Base-by-base conservation (phyloP, 2,888 invertebrate genomes). In the Cancer borealis region DNA sequence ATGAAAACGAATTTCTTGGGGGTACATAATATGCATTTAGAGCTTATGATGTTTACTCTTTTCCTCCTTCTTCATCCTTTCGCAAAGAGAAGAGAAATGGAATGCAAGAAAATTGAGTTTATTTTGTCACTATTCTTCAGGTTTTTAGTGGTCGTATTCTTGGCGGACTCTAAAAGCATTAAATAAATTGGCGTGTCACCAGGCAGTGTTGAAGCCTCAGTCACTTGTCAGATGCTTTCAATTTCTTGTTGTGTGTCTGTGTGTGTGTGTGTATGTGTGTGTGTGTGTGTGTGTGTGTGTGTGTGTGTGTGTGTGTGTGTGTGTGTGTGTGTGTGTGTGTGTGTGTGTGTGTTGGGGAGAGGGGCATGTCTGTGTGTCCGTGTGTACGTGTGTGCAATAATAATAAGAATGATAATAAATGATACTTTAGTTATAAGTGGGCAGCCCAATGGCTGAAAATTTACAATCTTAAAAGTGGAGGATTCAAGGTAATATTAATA, bases 261-360 rank as follows among this genome's bases (percentile, higher is more conserved):
- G 79, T 79, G 79, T 79, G 79, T 79, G 79, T 30, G 30, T 30
- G 79, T 79, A 30, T 79, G 79, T 79, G 79, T 79, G 79, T 79
- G 79, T 79, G 79, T 79, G 79, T 30, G 30, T 79, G 79, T 79
- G 79, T 79, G 79, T 79, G 26, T 79, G 66, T 79, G 79, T 79
- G 26, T 79, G 26, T 79, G 26, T 26, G 26, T 10, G 79, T 88
- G 88, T 47, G 47, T 88, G 47, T 26, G 88, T 88, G 47, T 88
- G 88, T 47, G 47, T 88, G 47, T 10, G 45, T 88, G 47, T 79
- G 79, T 79, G 79, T 79, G 79, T 79, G 79, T 79, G 79, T 79
- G 79, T 79, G 79, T 79, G 79, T 79, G 79, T 79, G 79, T 14
- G 21, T 14, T 39, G 17, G 47, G 60, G 21, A 17, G 14, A 21